These are phyloP conservation scores for Chaetophractus vellerosus DNA, from an alignment of 2,797 vertebrate genomes.

Conservation along the genomic window DNA sequence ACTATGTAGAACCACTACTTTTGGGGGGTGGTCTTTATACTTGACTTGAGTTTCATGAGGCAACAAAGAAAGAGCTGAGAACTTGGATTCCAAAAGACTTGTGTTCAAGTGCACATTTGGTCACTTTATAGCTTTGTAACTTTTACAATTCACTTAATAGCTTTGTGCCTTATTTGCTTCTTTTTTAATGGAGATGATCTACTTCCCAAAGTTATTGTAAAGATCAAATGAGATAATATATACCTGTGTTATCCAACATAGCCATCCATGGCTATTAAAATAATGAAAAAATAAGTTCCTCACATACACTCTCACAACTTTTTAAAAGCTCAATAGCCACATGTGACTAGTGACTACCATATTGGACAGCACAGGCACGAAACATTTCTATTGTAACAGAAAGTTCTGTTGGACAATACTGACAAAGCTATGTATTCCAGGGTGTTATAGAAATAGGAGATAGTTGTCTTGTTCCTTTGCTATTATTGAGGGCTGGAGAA, in stretches of 20 bases:
- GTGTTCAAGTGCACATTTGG: background rate
- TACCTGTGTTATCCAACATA: background rate
- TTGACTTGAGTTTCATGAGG: background rate
- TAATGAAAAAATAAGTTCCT: constrained; percentile 31
- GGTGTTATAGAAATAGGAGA: background rate
- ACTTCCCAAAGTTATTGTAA: background rate
- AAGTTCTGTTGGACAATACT: background rate
- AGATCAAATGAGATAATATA: background rate
- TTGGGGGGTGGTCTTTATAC: background rate
- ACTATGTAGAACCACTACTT: background rate
- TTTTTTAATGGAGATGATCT: background rate
- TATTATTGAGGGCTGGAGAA: background rate
- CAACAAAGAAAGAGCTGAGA: background rate
- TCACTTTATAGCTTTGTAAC: background rate
- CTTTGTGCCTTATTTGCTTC: background rate
- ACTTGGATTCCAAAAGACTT: background rate
- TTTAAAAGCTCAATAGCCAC: background rate
- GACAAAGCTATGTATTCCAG: background rate
- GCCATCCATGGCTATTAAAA: background rate
- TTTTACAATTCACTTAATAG: background rate
- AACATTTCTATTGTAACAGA: background rate
- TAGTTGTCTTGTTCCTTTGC: background rate
- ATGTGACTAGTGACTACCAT: background rate
- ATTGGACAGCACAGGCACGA: background rate
- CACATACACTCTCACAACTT: background rate